phyloP scores from a whole-genome alignment of 2,888 invertebrate species.

The Trisateles emortualis region DNA sequence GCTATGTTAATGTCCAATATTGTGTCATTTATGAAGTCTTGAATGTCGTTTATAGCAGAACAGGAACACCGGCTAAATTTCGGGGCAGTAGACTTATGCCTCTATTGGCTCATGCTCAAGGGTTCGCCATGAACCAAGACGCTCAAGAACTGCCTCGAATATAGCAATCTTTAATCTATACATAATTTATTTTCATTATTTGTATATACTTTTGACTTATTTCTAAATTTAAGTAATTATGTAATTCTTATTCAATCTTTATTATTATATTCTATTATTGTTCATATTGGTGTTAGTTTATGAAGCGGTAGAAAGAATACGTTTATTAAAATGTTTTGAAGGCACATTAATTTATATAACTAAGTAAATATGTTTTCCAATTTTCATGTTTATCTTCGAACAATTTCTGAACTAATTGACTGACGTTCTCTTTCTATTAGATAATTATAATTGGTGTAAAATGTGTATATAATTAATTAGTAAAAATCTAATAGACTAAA shows the following conservation, averaged over 20 bases:
- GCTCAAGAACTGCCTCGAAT: constrained; percentile 20
- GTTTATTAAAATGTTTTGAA: constrained; percentile 32
- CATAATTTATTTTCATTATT: constrained; percentile 30
- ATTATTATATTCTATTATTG: constrained; percentile 37
- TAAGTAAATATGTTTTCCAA: too few relatives aligned
- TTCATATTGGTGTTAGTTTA: constrained; percentile 35
- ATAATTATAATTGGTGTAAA: constrained; percentile 40
- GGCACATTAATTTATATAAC: not conserved
- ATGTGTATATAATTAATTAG: constrained; percentile 45
- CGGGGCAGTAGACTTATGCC: constrained; percentile 11
- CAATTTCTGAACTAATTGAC: constrained; percentile 31
- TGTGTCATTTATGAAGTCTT: not conserved
- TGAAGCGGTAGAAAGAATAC: constrained; percentile 39
- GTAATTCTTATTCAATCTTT: constrained; percentile 27
- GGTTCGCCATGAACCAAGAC: not conserved
- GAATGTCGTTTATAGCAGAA: too few relatives aligned
- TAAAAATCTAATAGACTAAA: constrained; percentile 42
- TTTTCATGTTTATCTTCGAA: constrained; percentile 9
- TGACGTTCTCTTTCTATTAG: constrained; percentile 45
- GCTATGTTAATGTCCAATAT: not conserved
- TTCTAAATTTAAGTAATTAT: constrained; percentile 26
- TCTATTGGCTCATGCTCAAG: not conserved
- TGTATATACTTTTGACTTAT: constrained; percentile 35
- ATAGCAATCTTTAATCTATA: constrained; percentile 16
- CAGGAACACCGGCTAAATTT: constrained; percentile 2